Base-by-base conservation (phyloP, 1,140 invertebrate genomes). In the Euwallacea similis region DNA sequence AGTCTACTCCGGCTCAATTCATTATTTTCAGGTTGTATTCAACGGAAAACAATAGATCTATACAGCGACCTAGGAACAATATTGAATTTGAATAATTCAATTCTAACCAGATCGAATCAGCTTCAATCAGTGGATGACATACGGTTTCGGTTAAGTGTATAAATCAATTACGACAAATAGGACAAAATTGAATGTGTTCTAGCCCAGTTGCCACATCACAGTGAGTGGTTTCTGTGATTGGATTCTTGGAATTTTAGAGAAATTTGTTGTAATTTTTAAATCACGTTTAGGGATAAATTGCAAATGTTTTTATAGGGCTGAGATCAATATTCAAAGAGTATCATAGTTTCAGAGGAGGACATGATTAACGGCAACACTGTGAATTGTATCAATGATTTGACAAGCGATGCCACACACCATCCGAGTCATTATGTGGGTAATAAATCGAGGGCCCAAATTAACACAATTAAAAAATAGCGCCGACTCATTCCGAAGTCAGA, bases 381-480 rank as follows among this genome's bases (percentile, higher is more conserved):
- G 50, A 54, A 62, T 63, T 56, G 66, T 66, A 73, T 69, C 64
- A 71, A 60, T 55, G 68, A 71, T 69, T 69, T 69, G 67, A 69
- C 67, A 69, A 62, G 58, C 59, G 67, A 62, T 69, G 47, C 67
- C 67, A 69, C 67, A 69, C 67, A 69, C 58, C 67, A 63, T 69
- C 59, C 67, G 66, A 70, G 66, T 74, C 70, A 74, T 74, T 74
- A 74, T 74, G 73, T 74, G 73, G 73, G 73, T 74, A 67, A 71
- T 74, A 74, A 74, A 74, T 74, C 67, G 73, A 68, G 60, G 65
- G 60, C 42, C 70, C 65, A 67, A 72, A 70, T 74, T 74, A 74
- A 74, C 70, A 67, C 64, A 71, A 74, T 74, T 74, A 74, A 71
- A 71, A 71, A 74, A 74, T 71, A 71, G 69, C 69, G 73, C 73